Evolutionary conservation across 2,797 vertebrate species (phyloP), one percentile per base, ranked within the genome.

Genomic region (Apodemus agrarius): DNA sequence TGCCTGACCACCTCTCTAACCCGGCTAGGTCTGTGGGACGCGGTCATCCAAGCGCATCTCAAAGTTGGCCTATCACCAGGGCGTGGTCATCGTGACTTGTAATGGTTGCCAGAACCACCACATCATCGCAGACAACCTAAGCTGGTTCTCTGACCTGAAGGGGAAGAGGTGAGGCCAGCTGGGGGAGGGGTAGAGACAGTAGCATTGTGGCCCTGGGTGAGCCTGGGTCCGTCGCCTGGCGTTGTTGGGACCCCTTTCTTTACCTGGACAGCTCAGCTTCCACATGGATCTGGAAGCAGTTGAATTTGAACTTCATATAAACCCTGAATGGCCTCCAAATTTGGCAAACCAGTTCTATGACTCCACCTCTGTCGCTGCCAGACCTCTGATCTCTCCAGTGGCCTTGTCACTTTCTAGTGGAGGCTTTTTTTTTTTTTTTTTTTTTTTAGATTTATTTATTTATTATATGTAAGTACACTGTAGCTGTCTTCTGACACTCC

Each of bases 61-160:
- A 43, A 99, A 99, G 96, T 9, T 95, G 1, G 99, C 99, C 1
- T 99, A 99, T 95, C 99, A 99, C 46, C 98, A 98, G 3, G 99
- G 99, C 0, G 99, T 99, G 21, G 99, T 99, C 94, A 99, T 99
- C 1, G 99, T 99, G 84, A 99, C 98, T 0, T 99, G 99, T 46
- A 98, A 99, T 0, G 99, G 99, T 88, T 99, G 99, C 92, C 97
- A 98, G 80, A 99, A 98, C 40, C 99, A 99, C 91, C 99, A 99
- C 16, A 98, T 99, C 90, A 99, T 99, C 1, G 99, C 99, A 0
- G 99, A 99, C 90, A 99, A 99, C 98, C 98, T 99, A 78, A 98
- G 98, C 43, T 99, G 99, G 99, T 99, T 99, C 97, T 99, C 99
- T 0, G 99, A 99, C 83, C 98, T 99, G 97, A 95, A 99, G 0